Evolutionary conservation across 2,888 invertebrate genomes (phyloP).

Genomic region (Cyaniris semiargus): DNA sequence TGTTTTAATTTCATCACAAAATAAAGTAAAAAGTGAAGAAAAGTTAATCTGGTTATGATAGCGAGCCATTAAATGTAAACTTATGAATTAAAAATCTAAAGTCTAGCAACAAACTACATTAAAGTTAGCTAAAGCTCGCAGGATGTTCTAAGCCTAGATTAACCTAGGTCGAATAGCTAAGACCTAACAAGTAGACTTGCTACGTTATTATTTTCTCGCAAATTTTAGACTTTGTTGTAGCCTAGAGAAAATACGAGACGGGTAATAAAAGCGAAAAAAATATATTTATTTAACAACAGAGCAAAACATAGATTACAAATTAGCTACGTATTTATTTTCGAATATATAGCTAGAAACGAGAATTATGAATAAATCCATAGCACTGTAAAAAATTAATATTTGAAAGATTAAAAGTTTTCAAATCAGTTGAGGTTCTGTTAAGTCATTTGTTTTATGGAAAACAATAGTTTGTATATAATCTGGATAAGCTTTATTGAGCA

Average conservation of each 20-base stretch:
- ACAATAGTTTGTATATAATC: neutral
- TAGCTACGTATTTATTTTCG: neutral
- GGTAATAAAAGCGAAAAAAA: neutral
- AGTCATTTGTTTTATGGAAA: neutral
- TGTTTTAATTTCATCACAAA: conserved; percentile 8
- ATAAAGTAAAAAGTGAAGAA: neutral
- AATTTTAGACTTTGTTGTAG: neutral
- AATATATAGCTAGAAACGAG: neutral
- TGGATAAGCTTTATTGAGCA: neutral
- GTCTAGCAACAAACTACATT: conserved; percentile 18
- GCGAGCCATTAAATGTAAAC: neutral
- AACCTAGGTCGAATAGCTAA: conserved; percentile 26
- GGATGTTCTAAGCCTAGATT: conserved; percentile 24
- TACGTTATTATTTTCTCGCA: conserved; percentile 12
- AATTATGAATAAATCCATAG: neutral
- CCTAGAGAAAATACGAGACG: neutral
- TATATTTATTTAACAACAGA: neutral
- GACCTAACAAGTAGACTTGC: conserved; percentile 22
- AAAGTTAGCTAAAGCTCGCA: conserved; percentile 11
- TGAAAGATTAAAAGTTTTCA: neutral
- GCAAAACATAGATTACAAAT: neutral
- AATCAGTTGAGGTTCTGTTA: neutral
- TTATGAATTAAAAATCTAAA: conserved; percentile 10
- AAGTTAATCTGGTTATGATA: neutral
- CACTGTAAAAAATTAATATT: neutral